Evolutionary conservation across 2,113 vertebrate species (phyloP).

Genomic region (Chloropsis hardwickii): DNA sequence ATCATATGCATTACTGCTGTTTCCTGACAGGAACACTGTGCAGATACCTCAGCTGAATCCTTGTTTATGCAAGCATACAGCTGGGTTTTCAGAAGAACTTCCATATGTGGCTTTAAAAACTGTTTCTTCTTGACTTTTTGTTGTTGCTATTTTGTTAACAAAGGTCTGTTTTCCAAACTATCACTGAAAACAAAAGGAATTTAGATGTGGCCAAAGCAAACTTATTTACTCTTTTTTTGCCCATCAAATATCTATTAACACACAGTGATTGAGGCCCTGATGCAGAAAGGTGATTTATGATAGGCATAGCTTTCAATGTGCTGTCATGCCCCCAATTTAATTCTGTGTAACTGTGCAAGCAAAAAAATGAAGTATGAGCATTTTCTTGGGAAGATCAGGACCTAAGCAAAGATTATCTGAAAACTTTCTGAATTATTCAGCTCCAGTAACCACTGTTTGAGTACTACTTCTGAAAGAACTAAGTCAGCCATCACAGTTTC

Average conservation of each 20-base stretch:
- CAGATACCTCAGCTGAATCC: background rate
- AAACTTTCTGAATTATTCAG: constrained; percentile 26
- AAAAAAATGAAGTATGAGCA: background rate
- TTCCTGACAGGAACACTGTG: background rate
- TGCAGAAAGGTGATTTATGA: background rate
- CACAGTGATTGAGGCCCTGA: background rate
- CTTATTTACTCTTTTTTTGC: background rate
- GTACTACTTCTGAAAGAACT: background rate
- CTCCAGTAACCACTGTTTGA: background rate
- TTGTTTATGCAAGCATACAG: background rate
- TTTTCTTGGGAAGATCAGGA: background rate
- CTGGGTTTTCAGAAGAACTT: background rate
- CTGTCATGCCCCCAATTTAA: background rate
- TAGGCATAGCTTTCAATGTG: background rate
- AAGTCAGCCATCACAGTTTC: background rate
- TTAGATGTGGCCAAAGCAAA: background rate
- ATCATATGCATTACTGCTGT: background rate
- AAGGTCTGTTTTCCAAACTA: background rate
- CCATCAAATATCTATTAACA: background rate
- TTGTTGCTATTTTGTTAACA: background rate
- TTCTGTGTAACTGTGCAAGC: background rate
- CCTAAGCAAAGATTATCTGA: background rate
- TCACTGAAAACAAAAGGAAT: background rate
- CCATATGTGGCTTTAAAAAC: background rate
- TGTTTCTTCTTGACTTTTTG: background rate